These are phyloP conservation scores for Mustela nigripes DNA, from an alignment of 2,113 vertebrate genomes.

Conservation along the genomic window DNA sequence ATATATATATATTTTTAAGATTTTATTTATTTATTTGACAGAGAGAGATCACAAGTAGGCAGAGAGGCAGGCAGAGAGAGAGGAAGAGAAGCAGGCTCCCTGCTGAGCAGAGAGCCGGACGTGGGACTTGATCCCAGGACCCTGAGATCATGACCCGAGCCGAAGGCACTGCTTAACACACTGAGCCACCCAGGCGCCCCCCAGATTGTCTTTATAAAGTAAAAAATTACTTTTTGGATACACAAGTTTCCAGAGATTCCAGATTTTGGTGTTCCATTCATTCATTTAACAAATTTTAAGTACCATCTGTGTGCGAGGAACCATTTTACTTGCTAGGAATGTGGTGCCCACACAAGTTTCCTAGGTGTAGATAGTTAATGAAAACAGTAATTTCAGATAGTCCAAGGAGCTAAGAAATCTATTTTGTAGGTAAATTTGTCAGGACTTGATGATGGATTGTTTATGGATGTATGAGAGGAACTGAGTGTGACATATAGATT, in stretches of 20 bases:
- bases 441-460: background rate
- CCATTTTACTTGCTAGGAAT: background rate
- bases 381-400: slow-evolving; percentile 35
- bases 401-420: slow-evolving; percentile 37
- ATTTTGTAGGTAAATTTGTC: slow-evolving; percentile 7
- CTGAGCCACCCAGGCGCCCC: too few relatives aligned
- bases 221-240: slow-evolving; percentile 15
- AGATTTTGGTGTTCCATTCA: background rate
- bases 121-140: too few relatives aligned
- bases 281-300: background rate
- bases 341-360: background rate
- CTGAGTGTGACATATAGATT: background rate
- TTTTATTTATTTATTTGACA: too few relatives aligned
- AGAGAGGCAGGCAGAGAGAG: too few relatives aligned
- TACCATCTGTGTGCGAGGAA: background rate
- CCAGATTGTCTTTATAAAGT: background rate
- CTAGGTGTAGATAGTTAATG: background rate
- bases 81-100: too few relatives aligned
- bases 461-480: background rate
- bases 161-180: too few relatives aligned
- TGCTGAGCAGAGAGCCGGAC: too few relatives aligned
- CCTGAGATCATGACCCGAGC: too few relatives aligned
- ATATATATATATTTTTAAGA: too few relatives aligned
- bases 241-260: background rate
- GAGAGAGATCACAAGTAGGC: too few relatives aligned